A percentile compares a stretch with the other conserved stretches of the same genome.
phyloP scores from a whole-genome alignment of 2,797 vertebrate species.

The Mormyrus hasselquistii region DNA sequence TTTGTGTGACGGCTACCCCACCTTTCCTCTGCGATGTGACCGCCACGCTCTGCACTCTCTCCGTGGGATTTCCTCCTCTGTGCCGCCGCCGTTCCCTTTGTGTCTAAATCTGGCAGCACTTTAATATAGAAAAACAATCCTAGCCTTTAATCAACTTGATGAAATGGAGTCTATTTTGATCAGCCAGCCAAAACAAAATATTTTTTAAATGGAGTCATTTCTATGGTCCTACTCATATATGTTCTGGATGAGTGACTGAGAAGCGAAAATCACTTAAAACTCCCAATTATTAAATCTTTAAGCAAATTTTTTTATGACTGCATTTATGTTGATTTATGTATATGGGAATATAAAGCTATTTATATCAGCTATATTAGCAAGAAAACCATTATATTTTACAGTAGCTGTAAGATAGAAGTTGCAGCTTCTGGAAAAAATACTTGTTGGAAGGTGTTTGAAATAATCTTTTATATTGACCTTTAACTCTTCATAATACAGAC shows the following conservation, averaged over 20 bases:
- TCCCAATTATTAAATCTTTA: neutral
- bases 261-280: neutral
- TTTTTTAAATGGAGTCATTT: constrained; percentile 3
- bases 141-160: neutral
- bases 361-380: neutral
- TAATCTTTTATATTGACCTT: neutral
- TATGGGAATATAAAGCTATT: neutral
- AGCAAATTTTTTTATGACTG: neutral
- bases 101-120: neutral
- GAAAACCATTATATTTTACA: neutral
- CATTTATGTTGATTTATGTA: neutral
- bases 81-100: neutral
- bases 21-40: neutral
- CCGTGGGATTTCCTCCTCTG: neutral
- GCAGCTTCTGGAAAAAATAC: neutral
- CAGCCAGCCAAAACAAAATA: neutral
- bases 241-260: neutral
- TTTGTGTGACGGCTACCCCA: neutral
- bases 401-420: neutral
- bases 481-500: neutral
- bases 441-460: neutral
- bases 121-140: neutral
- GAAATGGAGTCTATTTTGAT: neutral
- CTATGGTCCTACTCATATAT: neutral
- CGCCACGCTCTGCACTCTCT: neutral